phyloP scores from a whole-genome alignment of 2,113 vertebrate species.

The Elachura formosa region DNA sequence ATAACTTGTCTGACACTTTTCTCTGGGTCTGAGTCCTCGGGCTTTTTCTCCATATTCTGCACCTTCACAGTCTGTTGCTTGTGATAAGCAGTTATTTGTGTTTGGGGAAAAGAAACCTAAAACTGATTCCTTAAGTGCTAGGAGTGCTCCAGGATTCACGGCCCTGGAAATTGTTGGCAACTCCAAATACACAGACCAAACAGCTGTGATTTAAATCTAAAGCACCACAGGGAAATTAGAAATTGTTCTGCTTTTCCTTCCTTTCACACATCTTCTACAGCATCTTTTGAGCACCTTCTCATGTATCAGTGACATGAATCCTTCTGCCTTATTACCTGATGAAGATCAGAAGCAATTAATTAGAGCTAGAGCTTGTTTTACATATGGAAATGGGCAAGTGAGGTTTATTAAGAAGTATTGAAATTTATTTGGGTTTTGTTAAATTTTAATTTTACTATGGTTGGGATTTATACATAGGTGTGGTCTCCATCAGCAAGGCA shows the following conservation, averaged over 20 bases:
- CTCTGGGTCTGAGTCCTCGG: accelerated
- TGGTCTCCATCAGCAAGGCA: not conserved
- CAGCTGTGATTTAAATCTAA: not conserved
- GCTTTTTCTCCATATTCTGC: not conserved
- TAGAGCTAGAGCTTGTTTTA: not conserved
- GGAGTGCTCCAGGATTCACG: not conserved
- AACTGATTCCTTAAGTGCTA: not conserved
- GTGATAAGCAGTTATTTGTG: not conserved
- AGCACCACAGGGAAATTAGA: not conserved
- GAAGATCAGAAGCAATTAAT: not conserved
- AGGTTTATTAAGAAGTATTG: not conserved
- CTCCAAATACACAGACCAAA: not conserved
- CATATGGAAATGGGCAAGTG: not conserved
- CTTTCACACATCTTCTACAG: not conserved
- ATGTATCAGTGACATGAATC: not conserved
- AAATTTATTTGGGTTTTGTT: not conserved
- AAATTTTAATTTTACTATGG: not conserved
- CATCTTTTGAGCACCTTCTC: not conserved
- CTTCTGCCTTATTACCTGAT: not conserved
- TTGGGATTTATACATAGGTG: not conserved
- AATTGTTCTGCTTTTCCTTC: not conserved
- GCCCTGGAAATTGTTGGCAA: not conserved
- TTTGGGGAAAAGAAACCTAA: not conserved
- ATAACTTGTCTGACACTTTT: not conserved
- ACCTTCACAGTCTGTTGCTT: not conserved